Conservation (phyloP, 1,140 invertebrate species). For the Drosophila ohnishii region DNA sequence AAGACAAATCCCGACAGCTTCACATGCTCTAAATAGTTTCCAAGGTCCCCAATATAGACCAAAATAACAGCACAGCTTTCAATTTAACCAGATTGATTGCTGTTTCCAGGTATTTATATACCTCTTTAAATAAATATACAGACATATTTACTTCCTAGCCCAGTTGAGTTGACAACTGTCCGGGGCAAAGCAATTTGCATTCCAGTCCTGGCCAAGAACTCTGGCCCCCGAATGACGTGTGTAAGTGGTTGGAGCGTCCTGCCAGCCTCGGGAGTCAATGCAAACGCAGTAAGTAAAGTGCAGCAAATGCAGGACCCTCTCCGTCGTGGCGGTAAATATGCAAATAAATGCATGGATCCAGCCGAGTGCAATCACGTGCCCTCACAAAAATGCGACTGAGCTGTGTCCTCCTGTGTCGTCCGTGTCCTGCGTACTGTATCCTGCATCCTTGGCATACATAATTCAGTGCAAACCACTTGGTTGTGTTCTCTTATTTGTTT, state of each 20-base stretch:
- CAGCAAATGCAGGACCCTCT: slow-evolving; percentile 26
- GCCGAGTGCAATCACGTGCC: slow-evolving; percentile 64
- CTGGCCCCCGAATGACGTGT: slow-evolving; percentile 26
- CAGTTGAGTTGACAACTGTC: slow-evolving; percentile 49
- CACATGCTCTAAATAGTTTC: background rate
- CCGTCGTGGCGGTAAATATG: slow-evolving; percentile 60
- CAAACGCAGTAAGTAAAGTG: slow-evolving; percentile 44
- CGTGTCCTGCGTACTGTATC: slow-evolving; percentile 9
- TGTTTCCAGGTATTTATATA: slow-evolving; percentile 7
- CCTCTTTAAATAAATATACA: slow-evolving; percentile 3
- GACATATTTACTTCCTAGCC: background rate
- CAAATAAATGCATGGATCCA: slow-evolving; percentile 66
- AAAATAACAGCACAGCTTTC: slow-evolving; percentile 34
- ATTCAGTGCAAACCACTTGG: slow-evolving; percentile 40
- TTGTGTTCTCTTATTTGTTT: slow-evolving; percentile 52
- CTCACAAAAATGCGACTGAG: slow-evolving; percentile 31
- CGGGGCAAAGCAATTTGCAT: slow-evolving; percentile 57
- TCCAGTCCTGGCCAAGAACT: slow-evolving; percentile 7
- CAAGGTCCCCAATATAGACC: background rate
- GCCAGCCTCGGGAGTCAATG: slow-evolving; percentile 33
- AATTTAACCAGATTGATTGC: slow-evolving; percentile 34
- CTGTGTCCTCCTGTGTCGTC: slow-evolving; percentile 10
- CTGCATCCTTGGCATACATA: slow-evolving; percentile 58
- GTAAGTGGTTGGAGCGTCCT: slow-evolving; percentile 16
- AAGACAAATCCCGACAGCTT: background rate